Conservation (phyloP, 2,888 invertebrate genomes). For the Sinotaia quadrata region DNA sequence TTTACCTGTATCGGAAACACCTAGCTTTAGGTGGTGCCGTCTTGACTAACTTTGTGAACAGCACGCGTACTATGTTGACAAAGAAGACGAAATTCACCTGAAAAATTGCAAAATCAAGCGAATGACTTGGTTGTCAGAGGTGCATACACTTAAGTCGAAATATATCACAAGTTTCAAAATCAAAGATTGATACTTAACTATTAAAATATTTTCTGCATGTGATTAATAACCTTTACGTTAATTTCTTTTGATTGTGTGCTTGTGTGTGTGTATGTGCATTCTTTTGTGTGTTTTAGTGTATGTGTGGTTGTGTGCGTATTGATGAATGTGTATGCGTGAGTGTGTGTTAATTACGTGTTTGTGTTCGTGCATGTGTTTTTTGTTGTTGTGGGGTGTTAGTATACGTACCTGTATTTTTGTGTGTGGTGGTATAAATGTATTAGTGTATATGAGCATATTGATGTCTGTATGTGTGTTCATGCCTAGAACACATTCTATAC, state of each 20-base stretch:
- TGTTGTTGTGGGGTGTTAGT: too few relatives aligned
- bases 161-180: background rate
- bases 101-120: slow-evolving; percentile 39
- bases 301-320: slow-evolving; percentile 8
- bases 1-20: slow-evolving; percentile 78
- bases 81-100: slow-evolving; percentile 81
- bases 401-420: too few relatives aligned
- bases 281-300: background rate
- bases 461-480: too few relatives aligned
- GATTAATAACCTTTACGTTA: too few relatives aligned
- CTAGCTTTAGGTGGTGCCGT: slow-evolving; percentile 78
- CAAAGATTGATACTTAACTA: too few relatives aligned
- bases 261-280: background rate
- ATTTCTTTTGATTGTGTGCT: background rate
- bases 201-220: too few relatives aligned
- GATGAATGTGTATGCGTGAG: background rate
- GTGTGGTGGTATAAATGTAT: too few relatives aligned
- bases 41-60: slow-evolving; percentile 74
- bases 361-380: background rate
- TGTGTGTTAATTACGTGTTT: background rate
- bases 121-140: background rate
- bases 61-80: slow-evolving; percentile 79
- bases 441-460: too few relatives aligned
- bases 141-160: background rate
- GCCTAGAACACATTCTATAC: too few relatives aligned